These are phyloP conservation scores for Epizoanthus ramosus DNA, from an alignment of 92 coral and sea anemone genomes.

Conservation along the genomic window DNA sequence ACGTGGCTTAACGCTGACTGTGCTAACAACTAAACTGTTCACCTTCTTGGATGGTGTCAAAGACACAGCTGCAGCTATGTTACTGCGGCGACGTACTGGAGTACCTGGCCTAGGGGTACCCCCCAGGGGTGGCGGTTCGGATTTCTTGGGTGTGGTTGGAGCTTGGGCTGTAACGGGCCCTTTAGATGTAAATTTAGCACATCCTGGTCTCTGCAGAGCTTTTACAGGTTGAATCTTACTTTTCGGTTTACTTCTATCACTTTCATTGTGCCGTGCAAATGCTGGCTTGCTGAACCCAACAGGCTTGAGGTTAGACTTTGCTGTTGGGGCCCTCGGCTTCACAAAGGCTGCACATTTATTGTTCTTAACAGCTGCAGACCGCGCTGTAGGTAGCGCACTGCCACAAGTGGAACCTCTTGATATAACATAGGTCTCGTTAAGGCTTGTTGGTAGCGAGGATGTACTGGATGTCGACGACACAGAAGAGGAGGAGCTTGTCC, in stretches of 20 bases:
- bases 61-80: slow-evolving; percentile 9
- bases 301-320: slow-evolving; percentile 64
- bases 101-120: slow-evolving; percentile 24
- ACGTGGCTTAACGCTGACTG: slow-evolving; percentile 18
- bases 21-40: slow-evolving; percentile 26
- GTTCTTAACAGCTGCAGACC: neutral
- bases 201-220: slow-evolving; percentile 69
- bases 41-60: slow-evolving; percentile 16
- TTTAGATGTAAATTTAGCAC: slow-evolving; percentile 46
- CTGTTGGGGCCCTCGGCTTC: slow-evolving; percentile 53
- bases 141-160: slow-evolving; percentile 19
- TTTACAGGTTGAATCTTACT: slow-evolving; percentile 83
- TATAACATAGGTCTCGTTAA: slow-evolving; percentile 72
- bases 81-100: slow-evolving; percentile 31
- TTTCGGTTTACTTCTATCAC: slow-evolving; percentile 50
- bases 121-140: neutral
- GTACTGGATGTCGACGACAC: slow-evolving; percentile 74
- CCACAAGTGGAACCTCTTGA: slow-evolving; percentile 44
- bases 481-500: slow-evolving; percentile 80
- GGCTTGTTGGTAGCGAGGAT: slow-evolving; percentile 65
- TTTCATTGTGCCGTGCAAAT: slow-evolving; percentile 67
- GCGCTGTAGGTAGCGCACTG: neutral
- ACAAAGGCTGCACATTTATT: slow-evolving; percentile 11
- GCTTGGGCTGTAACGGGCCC: slow-evolving; percentile 38
- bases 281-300: slow-evolving; percentile 51